Evolutionary conservation across 2,113 vertebrate species (phyloP), one percentile per base, ranked within the genome.

Genomic region (Probosciger aterrimus): DNA sequence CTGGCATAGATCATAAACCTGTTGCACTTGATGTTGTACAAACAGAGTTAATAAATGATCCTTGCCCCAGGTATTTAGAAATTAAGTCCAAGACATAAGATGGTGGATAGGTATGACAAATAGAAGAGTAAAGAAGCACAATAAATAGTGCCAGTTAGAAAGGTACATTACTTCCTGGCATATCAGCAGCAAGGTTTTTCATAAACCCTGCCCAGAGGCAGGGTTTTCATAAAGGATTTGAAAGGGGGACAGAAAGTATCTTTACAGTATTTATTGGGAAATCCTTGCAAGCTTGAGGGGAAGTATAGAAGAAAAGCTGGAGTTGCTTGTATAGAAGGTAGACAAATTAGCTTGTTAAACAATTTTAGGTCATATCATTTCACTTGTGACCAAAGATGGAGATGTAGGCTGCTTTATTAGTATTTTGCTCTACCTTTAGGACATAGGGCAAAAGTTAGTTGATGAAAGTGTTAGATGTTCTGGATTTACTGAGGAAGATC

Each of bases 1-100:
- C 18, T 83, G 70, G 62, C 67, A 84, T 96, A 79, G 93, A 85
- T 94, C 92, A 93, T 81, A 93, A 85, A 74, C 41, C 41, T 62
- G 53, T 88, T 92, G 77, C 53, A 52, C 31, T 84, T 82, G 86
- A 91, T 91, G 67, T 62, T 92, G 69, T 81, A 76, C 70, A 90
- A 92, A 77, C 59, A 80, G 57, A 94, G 77, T 93, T 91, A 91
- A 95, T 91, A 94, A 86, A 96, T 52, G 74, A 68, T 89, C 65
- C 39, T 87, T 91, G 81, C 91, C 60, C 65, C 74, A 82, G 74
- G 81, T 81, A 41, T 89, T 85, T 73, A 91, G 12, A 70, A 89
- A 91, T 86, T 92, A 85, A 84, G 74, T 91, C 69, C 37, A 37
- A 87, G 77, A 82, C 53, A 41, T 70, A 77, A 92, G 80, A 63